Conservation (phyloP, 1,140 invertebrate species). For the Drosophila dunni region DNA sequence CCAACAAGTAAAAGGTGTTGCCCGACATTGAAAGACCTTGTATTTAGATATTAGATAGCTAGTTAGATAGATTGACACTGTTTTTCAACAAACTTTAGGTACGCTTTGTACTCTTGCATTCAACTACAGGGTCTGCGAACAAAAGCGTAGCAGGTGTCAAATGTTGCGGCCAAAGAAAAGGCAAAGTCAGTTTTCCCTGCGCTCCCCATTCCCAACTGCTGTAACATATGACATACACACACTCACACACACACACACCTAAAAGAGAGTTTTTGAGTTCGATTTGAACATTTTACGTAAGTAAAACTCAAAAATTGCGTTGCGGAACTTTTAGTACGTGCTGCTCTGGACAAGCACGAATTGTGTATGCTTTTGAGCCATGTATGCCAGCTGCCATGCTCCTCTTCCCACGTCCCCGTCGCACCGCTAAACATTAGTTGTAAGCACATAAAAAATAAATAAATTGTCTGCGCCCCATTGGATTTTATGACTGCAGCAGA, state of each 20-base stretch:
- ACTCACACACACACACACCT: conserved; percentile 9
- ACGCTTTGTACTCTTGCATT: not conserved
- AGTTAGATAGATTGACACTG: no score
- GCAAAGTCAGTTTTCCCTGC: conserved; percentile 5
- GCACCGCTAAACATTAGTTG: conserved; percentile 60
- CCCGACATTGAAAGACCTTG: not conserved
- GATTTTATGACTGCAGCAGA: conserved; percentile 80
- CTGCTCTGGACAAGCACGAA: conserved; percentile 64
- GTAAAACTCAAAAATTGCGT: conserved; percentile 71
- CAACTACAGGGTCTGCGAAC: conserved; percentile 5
- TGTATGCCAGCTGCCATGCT: conserved; percentile 58
- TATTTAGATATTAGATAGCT: no score
- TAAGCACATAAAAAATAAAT: conserved; percentile 80
- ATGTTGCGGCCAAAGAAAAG: conserved; percentile 73
- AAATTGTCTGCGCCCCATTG: conserved; percentile 79
- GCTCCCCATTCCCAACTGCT: not conserved
- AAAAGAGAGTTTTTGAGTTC: conserved; percentile 35
- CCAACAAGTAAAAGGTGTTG: not conserved
- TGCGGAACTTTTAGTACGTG: conserved; percentile 78
- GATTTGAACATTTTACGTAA: conserved; percentile 60
- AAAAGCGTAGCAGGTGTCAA: conserved; percentile 76
- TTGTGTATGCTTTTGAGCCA: conserved; percentile 34
- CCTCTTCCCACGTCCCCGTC: not conserved
- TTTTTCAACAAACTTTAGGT: no score
- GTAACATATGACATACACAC: conserved; percentile 67